phyloP scores from a whole-genome alignment of 2,888 invertebrate genomes.

The Scaptomyza flava region DNA sequence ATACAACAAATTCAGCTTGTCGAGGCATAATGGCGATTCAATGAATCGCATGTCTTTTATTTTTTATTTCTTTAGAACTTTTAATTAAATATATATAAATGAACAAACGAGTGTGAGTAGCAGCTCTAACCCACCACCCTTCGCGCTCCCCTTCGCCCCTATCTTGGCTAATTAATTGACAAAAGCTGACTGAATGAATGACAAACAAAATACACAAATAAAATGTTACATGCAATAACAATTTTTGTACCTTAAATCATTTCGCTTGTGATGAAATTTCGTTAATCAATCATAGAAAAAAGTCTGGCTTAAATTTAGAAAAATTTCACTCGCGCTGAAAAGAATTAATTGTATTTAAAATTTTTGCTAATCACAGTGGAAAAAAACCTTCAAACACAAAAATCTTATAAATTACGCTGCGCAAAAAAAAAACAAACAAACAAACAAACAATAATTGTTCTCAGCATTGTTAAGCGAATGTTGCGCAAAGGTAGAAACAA shows the following conservation, averaged over 20 bases:
- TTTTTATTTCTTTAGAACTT: constrained; percentile 72
- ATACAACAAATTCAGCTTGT: constrained; percentile 3
- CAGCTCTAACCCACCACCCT: constrained; percentile 63
- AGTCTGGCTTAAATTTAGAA: not conserved
- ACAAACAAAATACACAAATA: constrained; percentile 11
- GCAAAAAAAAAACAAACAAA: not conserved
- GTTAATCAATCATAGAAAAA: constrained; percentile 66
- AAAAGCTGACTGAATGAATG: constrained; percentile 18
- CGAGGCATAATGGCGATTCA: constrained; percentile 61
- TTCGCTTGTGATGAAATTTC: constrained; percentile 56
- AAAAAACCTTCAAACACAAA: constrained; percentile 14
- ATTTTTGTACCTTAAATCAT: not conserved
- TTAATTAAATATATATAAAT: constrained; percentile 74
- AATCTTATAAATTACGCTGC: not conserved
- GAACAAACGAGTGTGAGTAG: constrained; percentile 52
- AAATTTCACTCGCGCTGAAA: constrained; percentile 24
- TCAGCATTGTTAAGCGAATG: constrained; percentile 48
- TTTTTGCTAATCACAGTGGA: constrained; percentile 21
- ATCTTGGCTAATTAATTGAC: constrained; percentile 4
- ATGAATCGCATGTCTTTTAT: constrained; percentile 78
- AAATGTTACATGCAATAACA: constrained; percentile 10
- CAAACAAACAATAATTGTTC: constrained; percentile 29
- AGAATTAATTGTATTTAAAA: constrained; percentile 36
- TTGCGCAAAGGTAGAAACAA: constrained; percentile 5
- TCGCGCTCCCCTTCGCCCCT: too few relatives aligned